Percentiles rank a stretch among this genome's conserved stretches.
Evolutionary conservation across 2,888 invertebrate species (phyloP).

Genomic region (Panorpa germanica): DNA sequence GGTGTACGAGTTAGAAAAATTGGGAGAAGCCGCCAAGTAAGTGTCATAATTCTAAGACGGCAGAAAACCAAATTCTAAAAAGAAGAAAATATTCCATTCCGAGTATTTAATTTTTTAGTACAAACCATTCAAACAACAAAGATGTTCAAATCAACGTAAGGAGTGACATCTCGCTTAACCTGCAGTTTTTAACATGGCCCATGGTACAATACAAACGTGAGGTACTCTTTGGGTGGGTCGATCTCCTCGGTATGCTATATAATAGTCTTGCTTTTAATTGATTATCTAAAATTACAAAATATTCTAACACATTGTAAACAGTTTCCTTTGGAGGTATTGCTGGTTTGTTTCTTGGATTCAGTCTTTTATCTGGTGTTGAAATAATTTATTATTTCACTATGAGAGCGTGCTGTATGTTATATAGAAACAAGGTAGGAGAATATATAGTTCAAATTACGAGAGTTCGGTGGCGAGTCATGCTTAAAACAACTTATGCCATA

Average conservation of each 20-base stretch:
- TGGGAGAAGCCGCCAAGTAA: constrained; percentile 29
- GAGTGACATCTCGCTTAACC: constrained; percentile 25
- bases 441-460: too few species aligned
- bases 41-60: too few species aligned
- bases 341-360: constrained; percentile 52
- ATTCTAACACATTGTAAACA: constrained; percentile 17
- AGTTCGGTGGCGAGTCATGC: too few species aligned
- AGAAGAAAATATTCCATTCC: too few species aligned
- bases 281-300: constrained; percentile 7
- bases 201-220: constrained; percentile 60
- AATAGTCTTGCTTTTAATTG: background rate
- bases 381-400: constrained; percentile 59
- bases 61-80: too few species aligned
- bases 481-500: too few species aligned
- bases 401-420: constrained; percentile 42
- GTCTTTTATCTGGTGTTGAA: constrained; percentile 56
- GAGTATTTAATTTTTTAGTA: too few species aligned
- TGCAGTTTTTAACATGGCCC: constrained; percentile 61
- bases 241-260: constrained; percentile 40
- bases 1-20: constrained; percentile 55
- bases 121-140: constrained; percentile 6
- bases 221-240: constrained; percentile 70
- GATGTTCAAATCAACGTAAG: constrained; percentile 10
- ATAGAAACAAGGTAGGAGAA: too few species aligned
- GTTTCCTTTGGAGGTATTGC: constrained; percentile 46